A percentile compares a stretch with the other conserved stretches of the same genome.
phyloP scores from a whole-genome alignment of 2,113 vertebrate species.

The Verasper variegatus region DNA sequence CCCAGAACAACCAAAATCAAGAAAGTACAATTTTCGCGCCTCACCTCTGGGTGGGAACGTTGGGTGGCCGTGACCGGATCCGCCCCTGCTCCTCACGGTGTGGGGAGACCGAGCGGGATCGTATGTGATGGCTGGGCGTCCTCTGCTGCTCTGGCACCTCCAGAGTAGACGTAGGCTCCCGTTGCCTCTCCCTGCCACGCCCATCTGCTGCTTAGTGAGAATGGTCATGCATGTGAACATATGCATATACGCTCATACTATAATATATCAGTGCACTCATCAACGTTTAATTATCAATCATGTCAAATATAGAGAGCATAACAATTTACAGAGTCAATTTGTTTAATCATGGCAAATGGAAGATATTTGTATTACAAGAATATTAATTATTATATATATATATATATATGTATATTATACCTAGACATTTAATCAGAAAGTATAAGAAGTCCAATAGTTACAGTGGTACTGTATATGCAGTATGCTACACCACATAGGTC shows the following conservation, averaged over 20 bases:
- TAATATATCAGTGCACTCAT: background rate
- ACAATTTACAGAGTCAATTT: no score
- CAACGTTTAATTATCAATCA: no score
- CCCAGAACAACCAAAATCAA: no score
- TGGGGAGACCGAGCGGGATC: conserved; percentile 96
- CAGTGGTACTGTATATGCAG: no score
- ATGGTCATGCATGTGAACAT: conserved; percentile 1
- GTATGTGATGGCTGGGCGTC: conserved; percentile 86
- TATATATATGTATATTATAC: no score
- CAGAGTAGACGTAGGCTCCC: conserved; percentile 86
- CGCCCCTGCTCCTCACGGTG: conserved; percentile 93
- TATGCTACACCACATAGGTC: no score
- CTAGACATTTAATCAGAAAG: no score
- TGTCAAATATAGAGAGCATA: no score
- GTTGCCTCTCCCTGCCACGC: conserved; percentile 75
- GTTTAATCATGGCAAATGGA: no score
- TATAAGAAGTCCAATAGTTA: no score
- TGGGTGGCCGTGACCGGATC: conserved; percentile 91
- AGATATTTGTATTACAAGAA: no score
- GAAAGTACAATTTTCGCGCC: conserved; percentile 12
- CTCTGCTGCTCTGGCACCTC: conserved; percentile 94
- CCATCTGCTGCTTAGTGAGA: conserved; percentile 61
- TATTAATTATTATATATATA: no score
- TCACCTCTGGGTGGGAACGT: conserved; percentile 96
- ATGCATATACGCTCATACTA: background rate